Percentiles rank a stretch among this genome's conserved stretches.
Conservation (phyloP, 2,797 vertebrate species). For the Gallinago stenura region DNA sequence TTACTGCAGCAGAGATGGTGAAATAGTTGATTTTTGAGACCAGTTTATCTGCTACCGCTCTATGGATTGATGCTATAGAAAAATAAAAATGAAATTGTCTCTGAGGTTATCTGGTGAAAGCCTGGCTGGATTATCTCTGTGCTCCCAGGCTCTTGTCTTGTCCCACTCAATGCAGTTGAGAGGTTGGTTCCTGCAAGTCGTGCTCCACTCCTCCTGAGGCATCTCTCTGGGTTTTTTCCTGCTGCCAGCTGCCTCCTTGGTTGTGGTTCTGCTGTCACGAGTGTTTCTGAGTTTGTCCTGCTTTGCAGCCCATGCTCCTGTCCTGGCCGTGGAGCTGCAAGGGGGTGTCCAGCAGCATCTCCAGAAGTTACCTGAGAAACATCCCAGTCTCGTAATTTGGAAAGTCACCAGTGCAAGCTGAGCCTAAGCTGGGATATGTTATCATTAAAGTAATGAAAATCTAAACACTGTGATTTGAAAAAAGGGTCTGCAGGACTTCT, state of each 20-base stretch:
- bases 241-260: not conserved
- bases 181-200: not conserved
- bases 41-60: not conserved
- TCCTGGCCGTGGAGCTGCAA: not conserved
- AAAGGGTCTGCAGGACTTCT: no score
- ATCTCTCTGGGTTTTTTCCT: not conserved
- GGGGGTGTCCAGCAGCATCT: not conserved
- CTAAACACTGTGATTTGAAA: fast-evolving
- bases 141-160: not conserved
- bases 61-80: not conserved
- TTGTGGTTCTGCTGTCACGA: not conserved
- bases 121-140: not conserved
- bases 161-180: not conserved
- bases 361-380: not conserved
- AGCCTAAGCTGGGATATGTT: not conserved
- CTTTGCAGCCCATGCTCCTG: fast-evolving
- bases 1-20: not conserved
- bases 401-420: not conserved
- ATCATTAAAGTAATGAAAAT: not conserved
- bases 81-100: fast-evolving
- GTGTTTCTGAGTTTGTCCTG: not conserved
- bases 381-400: not conserved
- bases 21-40: not conserved
- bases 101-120: not conserved
- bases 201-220: not conserved